A percentile compares a stretch with the other conserved stretches of the same genome.
Evolutionary conservation across 2,797 vertebrate species (phyloP).

Genomic region (Manis pentadactyla): DNA sequence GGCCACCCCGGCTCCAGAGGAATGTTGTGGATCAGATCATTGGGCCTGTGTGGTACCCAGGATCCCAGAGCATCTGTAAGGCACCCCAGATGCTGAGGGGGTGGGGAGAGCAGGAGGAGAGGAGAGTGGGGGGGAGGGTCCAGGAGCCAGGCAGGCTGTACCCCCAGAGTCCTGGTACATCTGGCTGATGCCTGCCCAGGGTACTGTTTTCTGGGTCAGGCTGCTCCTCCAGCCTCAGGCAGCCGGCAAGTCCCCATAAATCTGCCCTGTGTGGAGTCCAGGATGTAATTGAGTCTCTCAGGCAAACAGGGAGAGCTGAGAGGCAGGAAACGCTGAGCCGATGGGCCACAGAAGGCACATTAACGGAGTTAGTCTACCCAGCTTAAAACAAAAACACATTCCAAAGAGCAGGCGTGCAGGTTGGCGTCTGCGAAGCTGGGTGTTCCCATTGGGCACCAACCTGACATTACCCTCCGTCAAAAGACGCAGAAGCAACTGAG

Average conservation of each 20-base stretch:
- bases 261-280: not conserved
- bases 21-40: not conserved
- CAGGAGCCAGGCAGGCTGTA: not conserved
- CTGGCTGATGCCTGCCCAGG: not conserved
- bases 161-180: not conserved
- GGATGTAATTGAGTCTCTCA: conserved; percentile 68
- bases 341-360: conserved; percentile 78
- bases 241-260: not conserved
- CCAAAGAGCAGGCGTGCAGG: not conserved
- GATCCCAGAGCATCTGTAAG: not conserved
- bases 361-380: conserved; percentile 63
- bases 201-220: rapidly evolving
- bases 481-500: not conserved
- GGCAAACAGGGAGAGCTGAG: conserved; percentile 53
- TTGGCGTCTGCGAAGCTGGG: rapidly evolving
- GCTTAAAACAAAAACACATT: not conserved
- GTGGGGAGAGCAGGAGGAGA: rapidly evolving
- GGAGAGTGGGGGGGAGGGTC: not conserved
- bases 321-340: conserved; percentile 37
- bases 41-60: not conserved
- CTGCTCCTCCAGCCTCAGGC: not conserved
- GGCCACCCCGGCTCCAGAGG: not conserved
- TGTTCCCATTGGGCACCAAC: rapidly evolving
- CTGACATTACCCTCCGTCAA: not conserved
- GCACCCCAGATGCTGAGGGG: not conserved